A percentile compares a stretch with the other conserved stretches of the same genome.
Evolutionary conservation across 2,113 vertebrate genomes (phyloP).

Genomic region (Gnathonemus echidnorhynchus): DNA sequence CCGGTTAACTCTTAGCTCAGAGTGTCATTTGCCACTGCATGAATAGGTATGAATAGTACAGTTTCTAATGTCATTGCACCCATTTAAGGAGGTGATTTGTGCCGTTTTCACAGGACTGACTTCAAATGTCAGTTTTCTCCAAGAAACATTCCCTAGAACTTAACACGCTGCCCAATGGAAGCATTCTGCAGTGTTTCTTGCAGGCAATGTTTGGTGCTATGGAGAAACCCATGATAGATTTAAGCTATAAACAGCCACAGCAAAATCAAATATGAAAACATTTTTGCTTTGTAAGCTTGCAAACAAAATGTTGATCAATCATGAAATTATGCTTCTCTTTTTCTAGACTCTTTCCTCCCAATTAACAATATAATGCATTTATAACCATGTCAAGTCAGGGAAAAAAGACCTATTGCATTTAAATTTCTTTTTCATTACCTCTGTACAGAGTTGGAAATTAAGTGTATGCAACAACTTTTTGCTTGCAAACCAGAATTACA

Average conservation of each 20-base stretch:
- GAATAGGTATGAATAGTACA: not conserved
- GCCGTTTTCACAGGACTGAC: not conserved
- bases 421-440: not conserved
- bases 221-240: not conserved
- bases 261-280: not conserved
- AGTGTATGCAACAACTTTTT: not conserved
- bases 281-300: not conserved
- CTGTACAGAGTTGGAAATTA: not conserved
- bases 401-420: not conserved
- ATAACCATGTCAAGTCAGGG: not conserved
- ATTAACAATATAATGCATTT: not conserved
- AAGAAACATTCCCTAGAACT: not conserved
- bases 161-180: not conserved
- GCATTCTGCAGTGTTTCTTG: not conserved
- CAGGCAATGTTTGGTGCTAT: not conserved
- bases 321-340: not conserved
- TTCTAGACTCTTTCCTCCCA: not conserved
- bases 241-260: not conserved
- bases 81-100: not conserved
- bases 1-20: not conserved
- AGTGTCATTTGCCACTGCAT: not conserved
- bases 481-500: not conserved
- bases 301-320: not conserved
- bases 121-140: not conserved
- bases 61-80: not conserved